Evolutionary conservation across 2,888 invertebrate genomes (phyloP), one percentile per base, ranked within the genome.

Genomic region (Brenthis hecate): DNA sequence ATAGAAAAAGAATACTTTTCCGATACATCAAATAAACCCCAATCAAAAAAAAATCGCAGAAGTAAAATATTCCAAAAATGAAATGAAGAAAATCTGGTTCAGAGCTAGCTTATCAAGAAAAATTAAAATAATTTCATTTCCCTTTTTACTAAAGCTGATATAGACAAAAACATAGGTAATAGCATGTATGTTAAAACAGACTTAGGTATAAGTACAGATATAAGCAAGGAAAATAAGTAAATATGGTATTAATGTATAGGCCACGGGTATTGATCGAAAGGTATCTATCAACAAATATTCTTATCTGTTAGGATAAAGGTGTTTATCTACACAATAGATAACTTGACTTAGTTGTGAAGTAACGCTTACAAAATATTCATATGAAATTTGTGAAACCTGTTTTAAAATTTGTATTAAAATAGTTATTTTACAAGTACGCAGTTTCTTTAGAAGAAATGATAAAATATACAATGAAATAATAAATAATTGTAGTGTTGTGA

Each of bases 231-330:
- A 60, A 48, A 11, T 58, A 48, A 58, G 6, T 8, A 47, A 48
- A 48, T 8, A 28, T 28, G 23, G n/a, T 60, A 60, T 60, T 60
- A 50, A 32, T 2, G 28, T 51, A 62, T 32, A 79, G 81, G 80
- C 73, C 79, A 76, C 65, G 67, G 71, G 70, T 73, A 77, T 74
- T 75, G 78, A 79, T 79, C 77, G 76, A 75, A 79, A 77, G 76
- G 74, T 72, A 72, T 72, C 73, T 71, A 72, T 73, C 66, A 75
- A 79, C 78, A 78, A 75, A 78, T 78, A 76, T 71, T 70, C 79
- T 85, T 85, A 86, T 86, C 86, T 79, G 60, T 60, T 68, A 71
- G 80, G 81, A 79, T 83, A 82, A 77, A 83, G 81, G 80, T 76
- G 74, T 71, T 85, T 87, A 88, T 88, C 88, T 82, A 72, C 72